Percentiles rank a stretch among this genome's conserved stretches.
Conservation (phyloP, 2,888 invertebrate species). For the Polietes domitor region DNA sequence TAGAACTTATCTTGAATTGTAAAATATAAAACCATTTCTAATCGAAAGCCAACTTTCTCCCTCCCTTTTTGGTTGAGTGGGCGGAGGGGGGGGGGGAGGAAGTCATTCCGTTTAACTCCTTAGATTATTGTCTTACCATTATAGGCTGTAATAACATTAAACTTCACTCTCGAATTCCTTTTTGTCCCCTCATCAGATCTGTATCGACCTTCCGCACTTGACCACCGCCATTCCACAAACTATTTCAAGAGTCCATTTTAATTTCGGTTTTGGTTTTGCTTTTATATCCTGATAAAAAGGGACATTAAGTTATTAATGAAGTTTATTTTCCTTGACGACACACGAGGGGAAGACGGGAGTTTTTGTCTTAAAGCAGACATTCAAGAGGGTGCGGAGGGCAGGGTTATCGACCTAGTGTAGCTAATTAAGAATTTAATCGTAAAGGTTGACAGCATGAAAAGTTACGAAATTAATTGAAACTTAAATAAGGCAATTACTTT, state of each 20-base stretch:
- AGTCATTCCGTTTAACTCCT: slow-evolving; percentile 9
- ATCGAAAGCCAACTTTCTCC: not conserved
- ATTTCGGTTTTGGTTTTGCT: not conserved
- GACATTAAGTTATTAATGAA: slow-evolving; percentile 28
- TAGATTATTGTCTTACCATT: not conserved
- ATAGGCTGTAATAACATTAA: not conserved
- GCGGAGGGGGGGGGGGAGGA: no score
- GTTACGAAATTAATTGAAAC: slow-evolving; percentile 34
- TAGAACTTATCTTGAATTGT: not conserved
- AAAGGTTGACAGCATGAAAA: slow-evolving; percentile 36
- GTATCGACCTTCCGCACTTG: not conserved
- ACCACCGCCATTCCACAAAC: not conserved
- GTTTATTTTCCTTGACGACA: not conserved
- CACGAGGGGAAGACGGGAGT: not conserved
- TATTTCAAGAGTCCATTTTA: slow-evolving; percentile 12
- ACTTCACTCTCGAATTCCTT: not conserved
- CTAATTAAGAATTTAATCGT: slow-evolving; percentile 37
- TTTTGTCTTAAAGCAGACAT: not conserved
- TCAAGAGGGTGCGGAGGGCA: not conserved
- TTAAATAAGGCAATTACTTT: slow-evolving; percentile 35
- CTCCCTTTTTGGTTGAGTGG: not conserved
- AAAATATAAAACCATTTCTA: not conserved
- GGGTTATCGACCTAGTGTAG: not conserved
- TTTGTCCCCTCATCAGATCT: not conserved
- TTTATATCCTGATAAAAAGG: slow-evolving; percentile 3